Percentiles rank a stretch among this genome's conserved stretches.
Conservation (phyloP, 2,113 vertebrate species). For the Cromileptes altivelis region DNA sequence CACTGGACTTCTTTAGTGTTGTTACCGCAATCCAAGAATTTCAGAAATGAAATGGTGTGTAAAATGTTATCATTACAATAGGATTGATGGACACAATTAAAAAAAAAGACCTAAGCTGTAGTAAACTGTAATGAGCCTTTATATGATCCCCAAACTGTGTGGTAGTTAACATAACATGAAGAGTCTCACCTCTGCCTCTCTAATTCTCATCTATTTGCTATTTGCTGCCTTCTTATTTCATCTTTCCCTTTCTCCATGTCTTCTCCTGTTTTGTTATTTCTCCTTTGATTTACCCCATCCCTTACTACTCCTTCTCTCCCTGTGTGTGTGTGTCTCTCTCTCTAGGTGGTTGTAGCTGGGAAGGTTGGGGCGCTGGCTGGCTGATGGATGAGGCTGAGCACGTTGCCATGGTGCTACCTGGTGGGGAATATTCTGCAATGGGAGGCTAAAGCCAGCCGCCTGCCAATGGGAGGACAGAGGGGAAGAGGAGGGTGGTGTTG, state of each 20-base stretch:
- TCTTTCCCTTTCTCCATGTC: not conserved
- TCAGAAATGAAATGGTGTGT: not conserved
- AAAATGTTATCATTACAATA: conserved; percentile 3
- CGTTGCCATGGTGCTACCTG: conserved; percentile 82
- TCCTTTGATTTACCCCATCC: not conserved
- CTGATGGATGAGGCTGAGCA: conserved; percentile 76
- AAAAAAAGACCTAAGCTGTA: not conserved
- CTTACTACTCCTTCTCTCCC: conserved; percentile 9
- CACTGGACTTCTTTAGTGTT: not conserved
- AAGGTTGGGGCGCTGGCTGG: conserved; percentile 52
- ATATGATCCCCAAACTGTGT: conserved; percentile 2
- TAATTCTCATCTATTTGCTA: not conserved
- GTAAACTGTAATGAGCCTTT: not conserved
- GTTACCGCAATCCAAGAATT: not conserved
- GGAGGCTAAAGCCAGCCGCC: conserved; percentile 53
- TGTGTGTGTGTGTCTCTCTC: conserved; percentile 14
- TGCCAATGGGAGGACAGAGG: conserved; percentile 54
- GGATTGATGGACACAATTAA: not conserved
- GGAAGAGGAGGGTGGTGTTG: conserved; percentile 25
- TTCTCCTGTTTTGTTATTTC: not conserved
- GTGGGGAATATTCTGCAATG: conserved; percentile 61
- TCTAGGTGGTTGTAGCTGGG: conserved; percentile 50
- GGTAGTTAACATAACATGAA: conserved; percentile 7
- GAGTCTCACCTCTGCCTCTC: conserved; percentile 1
- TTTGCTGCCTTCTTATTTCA: not conserved